phyloP scores from a whole-genome alignment of 1,140 invertebrate species.

The Pinna nobilis region DNA sequence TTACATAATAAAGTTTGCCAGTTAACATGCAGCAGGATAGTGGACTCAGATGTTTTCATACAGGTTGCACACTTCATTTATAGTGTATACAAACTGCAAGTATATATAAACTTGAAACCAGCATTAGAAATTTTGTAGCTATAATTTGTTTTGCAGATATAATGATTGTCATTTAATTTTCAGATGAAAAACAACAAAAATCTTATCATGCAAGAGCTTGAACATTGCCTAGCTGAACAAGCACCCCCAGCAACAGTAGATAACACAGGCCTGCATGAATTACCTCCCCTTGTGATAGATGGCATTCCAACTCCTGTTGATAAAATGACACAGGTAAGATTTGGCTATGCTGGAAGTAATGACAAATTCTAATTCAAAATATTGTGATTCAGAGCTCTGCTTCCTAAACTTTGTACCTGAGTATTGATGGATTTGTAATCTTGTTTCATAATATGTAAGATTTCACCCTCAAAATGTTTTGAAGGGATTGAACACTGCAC shows the following conservation, averaged over 20 bases:
- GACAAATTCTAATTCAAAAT: too few relatives aligned
- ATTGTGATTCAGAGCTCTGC: too few relatives aligned
- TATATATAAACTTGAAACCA: not conserved
- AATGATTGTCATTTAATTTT: too few relatives aligned
- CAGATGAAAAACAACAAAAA: conserved; percentile 88
- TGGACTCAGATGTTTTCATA: too few relatives aligned
- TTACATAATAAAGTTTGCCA: too few relatives aligned
- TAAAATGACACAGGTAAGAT: conserved; percentile 93
- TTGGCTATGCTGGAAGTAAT: too few relatives aligned
- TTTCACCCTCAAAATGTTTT: not conserved
- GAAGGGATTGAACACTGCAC: too few relatives aligned
- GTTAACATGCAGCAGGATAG: too few relatives aligned
- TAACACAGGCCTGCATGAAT: conserved; percentile 93
- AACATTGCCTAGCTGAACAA: conserved; percentile 93
- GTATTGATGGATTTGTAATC: too few relatives aligned
- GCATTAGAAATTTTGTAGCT: not conserved
- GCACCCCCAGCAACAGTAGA: conserved; percentile 93
- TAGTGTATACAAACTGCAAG: not conserved
- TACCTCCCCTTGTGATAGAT: conserved; percentile 96
- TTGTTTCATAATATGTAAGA: not conserved
- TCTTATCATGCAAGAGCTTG: conserved; percentile 96
- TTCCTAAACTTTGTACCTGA: too few relatives aligned
- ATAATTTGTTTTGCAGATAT: too few relatives aligned
- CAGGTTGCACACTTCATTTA: too few relatives aligned
- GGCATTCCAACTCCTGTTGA: conserved; percentile 97